Evolutionary conservation across 2,113 vertebrate genomes (phyloP), one percentile per base, ranked within the genome.

Genomic region (Otus sunia): DNA sequence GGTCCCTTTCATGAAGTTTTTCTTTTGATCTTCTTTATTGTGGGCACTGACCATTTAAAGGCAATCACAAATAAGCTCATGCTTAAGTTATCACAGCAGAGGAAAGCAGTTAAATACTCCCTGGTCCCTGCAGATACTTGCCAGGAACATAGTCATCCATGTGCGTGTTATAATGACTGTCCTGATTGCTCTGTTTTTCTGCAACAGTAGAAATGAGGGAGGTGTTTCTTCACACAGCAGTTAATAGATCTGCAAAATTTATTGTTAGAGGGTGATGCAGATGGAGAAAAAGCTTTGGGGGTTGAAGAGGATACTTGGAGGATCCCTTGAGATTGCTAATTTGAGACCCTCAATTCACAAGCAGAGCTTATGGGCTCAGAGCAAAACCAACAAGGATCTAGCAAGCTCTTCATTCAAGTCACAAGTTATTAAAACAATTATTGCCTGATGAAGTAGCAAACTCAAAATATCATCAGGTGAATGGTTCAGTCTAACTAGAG

Each of bases 151-250:
- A 6, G 4, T 16, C 12, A 14, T 63, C 29, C 8, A 12, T 13
- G 8, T 26, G 16, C 5, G 0, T n/a, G 3, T 62, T 43, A 13
- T 1, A 12, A 12, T 29, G 37, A 14, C 25, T 6, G 7, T 56
- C 39, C 50, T 20, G 25, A 43, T 12, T 17, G 52, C 29, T 64
- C 17, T 41, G 9, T 17, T 63, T 21, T 37, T 37, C 58, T 83
- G 60, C 26, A 6, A 2, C 18, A 49, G 18, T 9, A 20, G 64
- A 27, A 69, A 36, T 30, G 32, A 68, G 79, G 18, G 29, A 59
- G 47, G 9, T 2, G 11, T 43, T 74, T 74, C 8, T 53, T 45
- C 6, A 21, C 3, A 2, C 47, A 39, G 4, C 29, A 34, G 10
- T 29, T 22, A 13, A 41, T 15, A 12, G 6, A 32, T 30, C 53